These are phyloP conservation scores for Zaprionus lachaisei DNA, from an alignment of 1,140 invertebrate genomes.

Conservation along the genomic window DNA sequence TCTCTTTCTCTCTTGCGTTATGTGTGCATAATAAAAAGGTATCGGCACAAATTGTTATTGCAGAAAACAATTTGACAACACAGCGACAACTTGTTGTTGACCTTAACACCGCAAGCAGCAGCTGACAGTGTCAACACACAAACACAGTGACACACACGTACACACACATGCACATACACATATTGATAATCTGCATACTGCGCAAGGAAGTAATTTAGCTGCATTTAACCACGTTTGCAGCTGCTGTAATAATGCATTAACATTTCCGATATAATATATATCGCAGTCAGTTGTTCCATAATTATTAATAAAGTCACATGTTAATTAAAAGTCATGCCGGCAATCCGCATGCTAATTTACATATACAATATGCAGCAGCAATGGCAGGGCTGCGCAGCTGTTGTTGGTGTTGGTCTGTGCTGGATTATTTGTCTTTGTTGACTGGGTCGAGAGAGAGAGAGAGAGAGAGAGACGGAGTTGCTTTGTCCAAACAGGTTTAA, in stretches of 20 bases:
- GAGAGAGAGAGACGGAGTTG: slow-evolving; percentile 26
- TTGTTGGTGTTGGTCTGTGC: slow-evolving; percentile 8
- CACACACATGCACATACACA: not conserved
- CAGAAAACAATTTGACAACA: slow-evolving; percentile 37
- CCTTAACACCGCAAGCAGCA: slow-evolving; percentile 35
- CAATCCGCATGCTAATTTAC: slow-evolving; percentile 63
- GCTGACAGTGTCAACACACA: slow-evolving; percentile 21
- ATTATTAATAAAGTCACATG: slow-evolving; percentile 69
- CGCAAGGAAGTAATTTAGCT: slow-evolving; percentile 58
- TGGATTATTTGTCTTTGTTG: slow-evolving; percentile 46
- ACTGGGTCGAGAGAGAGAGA: slow-evolving; percentile 46
- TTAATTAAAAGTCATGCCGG: slow-evolving; percentile 64
- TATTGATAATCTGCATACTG: not conserved
- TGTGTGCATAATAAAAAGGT: slow-evolving; percentile 3
- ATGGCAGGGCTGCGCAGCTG: slow-evolving; percentile 22
- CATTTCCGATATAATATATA: slow-evolving; percentile 48
- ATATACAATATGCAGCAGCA: slow-evolving; percentile 48
- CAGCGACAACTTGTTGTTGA: slow-evolving; percentile 40
- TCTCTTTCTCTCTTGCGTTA: not conserved
- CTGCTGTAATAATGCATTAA: slow-evolving; percentile 51
- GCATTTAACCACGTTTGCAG: slow-evolving; percentile 41
- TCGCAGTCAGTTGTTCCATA: not conserved
- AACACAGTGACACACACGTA: not conserved
- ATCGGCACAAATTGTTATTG: slow-evolving; percentile 17
- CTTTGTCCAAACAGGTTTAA: slow-evolving; percentile 77